These are phyloP conservation scores for Chionis minor DNA, from an alignment of 2,113 vertebrate genomes.

Conservation along the genomic window DNA sequence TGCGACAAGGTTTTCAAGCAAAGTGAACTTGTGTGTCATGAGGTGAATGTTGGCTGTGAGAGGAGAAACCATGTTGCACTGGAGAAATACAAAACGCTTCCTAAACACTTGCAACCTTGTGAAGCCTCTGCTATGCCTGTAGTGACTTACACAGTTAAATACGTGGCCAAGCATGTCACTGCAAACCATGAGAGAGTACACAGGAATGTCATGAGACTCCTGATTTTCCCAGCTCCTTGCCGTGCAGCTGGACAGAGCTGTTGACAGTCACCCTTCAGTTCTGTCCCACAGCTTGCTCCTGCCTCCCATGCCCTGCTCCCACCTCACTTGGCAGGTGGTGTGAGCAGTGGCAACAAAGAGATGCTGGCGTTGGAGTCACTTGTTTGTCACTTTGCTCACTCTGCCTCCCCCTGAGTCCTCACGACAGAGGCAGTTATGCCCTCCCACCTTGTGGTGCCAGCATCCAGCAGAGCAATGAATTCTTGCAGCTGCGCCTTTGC, in stretches of 20 bases:
- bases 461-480: slow-evolving; percentile 51
- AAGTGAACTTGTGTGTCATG: background rate
- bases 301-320: background rate
- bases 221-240: background rate
- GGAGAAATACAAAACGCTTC: background rate
- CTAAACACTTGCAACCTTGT: background rate
- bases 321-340: rapidly evolving
- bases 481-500: slow-evolving; percentile 30
- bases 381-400: background rate
- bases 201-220: background rate
- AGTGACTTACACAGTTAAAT: background rate
- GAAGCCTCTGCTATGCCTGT: background rate
- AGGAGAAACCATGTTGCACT: background rate
- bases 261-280: background rate
- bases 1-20: background rate
- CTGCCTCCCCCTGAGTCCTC: background rate
- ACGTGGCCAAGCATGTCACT: rapidly evolving
- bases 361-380: background rate
- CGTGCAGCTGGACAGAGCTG: background rate
- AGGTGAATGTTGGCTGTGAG: rapidly evolving
- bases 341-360: background rate
- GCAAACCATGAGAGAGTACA: background rate
- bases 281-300: background rate
- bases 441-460: slow-evolving; percentile 14
- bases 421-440: background rate